These are phyloP conservation scores for Liopterus haemorrhoidalis DNA, from an alignment of 2,888 invertebrate species.

Conservation along the genomic window DNA sequence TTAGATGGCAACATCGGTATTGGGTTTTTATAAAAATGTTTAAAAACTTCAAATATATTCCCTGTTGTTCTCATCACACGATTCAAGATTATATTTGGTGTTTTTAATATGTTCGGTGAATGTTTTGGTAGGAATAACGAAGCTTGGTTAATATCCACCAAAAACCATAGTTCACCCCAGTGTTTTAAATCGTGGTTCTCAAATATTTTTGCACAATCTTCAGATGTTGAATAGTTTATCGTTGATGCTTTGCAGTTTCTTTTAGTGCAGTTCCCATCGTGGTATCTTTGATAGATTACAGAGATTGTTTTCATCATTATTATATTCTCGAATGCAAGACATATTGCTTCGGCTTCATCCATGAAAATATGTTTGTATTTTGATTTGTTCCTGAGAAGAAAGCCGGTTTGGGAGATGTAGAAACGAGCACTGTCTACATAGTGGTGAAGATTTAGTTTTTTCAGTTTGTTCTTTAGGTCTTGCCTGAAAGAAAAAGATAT, in stretches of 20 bases:
- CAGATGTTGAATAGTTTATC: conserved; percentile 11
- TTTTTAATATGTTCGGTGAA: conserved; percentile 38
- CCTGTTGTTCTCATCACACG: conserved; percentile 42
- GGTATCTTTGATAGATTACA: conserved; percentile 36
- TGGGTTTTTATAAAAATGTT: conserved; percentile 39
- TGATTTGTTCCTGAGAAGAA: conserved; percentile 35
- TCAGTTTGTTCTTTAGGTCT: conserved; percentile 37
- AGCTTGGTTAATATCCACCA: conserved; percentile 43
- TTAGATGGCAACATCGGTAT: conserved; percentile 34
- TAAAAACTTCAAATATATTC: conserved; percentile 40
- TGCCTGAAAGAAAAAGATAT: conserved; percentile 29
- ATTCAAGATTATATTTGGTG: conserved; percentile 37
- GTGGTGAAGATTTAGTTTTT: conserved; percentile 33
- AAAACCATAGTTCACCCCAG: conserved; percentile 43
- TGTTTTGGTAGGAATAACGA: conserved; percentile 41
- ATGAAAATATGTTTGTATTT: conserved; percentile 42
- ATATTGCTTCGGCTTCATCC: conserved; percentile 43
- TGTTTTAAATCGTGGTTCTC: conserved; percentile 26
- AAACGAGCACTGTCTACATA: conserved; percentile 40
- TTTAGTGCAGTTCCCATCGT: conserved; percentile 36
- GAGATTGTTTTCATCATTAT: conserved; percentile 37
- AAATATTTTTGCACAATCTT: conserved; percentile 26
- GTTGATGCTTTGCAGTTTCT: conserved; percentile 26
- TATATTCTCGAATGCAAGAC: conserved; percentile 38
- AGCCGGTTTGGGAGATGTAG: conserved; percentile 38